Evolutionary conservation across 2,888 invertebrate genomes (phyloP).

Genomic region (Tenthredo mesomela): DNA sequence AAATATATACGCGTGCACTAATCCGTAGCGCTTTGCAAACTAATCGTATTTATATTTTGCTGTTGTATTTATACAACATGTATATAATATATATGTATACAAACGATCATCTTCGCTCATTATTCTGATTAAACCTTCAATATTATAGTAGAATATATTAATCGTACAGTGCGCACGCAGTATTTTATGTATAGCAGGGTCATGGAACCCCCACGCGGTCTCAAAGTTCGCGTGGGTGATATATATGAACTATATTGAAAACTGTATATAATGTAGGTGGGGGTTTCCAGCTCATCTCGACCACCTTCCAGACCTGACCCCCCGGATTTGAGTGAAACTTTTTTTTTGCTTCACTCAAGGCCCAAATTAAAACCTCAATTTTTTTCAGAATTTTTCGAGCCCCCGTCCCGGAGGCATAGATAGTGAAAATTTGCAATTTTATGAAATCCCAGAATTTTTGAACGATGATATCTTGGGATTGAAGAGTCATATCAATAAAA

Average conservation of each 20-base stretch:
- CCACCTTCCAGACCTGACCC: too few relatives aligned
- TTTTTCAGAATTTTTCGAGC: too few relatives aligned
- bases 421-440: too few relatives aligned
- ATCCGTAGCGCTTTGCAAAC: constrained; percentile 7
- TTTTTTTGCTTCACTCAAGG: too few relatives aligned
- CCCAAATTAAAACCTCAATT: too few relatives aligned
- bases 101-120: constrained; percentile 14
- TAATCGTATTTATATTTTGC: background rate
- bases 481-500: too few relatives aligned
- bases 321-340: too few relatives aligned
- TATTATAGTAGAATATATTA: background rate
- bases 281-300: too few relatives aligned
- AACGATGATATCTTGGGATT: too few relatives aligned
- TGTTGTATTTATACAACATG: background rate
- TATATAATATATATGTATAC: background rate
- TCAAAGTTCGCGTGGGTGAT: constrained; percentile 5
- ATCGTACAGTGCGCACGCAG: constrained; percentile 18
- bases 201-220: background rate
- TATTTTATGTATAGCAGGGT: background rate
- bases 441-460: too few relatives aligned
- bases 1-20: background rate
- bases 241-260: background rate
- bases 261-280: background rate
- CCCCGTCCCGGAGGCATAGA: too few relatives aligned
- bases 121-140: background rate